Conservation (phyloP, 1,140 invertebrate genomes). For the Leptinotarsa undecemlineata region DNA sequence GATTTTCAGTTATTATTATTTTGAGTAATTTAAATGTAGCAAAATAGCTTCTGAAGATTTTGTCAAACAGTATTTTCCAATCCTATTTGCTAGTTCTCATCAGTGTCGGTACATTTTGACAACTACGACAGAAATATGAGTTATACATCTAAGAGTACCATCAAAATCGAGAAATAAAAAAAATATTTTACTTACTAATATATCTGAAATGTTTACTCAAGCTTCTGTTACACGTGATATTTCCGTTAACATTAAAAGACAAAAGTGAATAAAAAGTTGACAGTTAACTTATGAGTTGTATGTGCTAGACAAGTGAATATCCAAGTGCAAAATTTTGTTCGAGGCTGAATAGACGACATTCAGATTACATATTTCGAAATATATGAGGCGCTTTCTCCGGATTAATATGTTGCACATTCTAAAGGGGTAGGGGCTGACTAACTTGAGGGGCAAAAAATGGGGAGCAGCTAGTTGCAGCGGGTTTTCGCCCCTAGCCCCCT, state of each 20-base stretch:
- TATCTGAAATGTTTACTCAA: neutral
- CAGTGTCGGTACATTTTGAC: too few relatives aligned
- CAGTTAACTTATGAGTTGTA: neutral
- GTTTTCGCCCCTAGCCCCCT: slow-evolving; percentile 56
- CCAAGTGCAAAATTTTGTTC: neutral
- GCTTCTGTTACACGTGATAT: neutral
- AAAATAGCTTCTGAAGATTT: too few relatives aligned
- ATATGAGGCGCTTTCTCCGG: neutral
- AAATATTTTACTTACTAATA: neutral
- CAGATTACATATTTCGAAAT: neutral
- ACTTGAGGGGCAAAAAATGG: slow-evolving; percentile 31
- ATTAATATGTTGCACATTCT: slow-evolving; percentile 1
- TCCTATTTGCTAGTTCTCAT: too few relatives aligned
- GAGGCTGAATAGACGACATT: neutral
- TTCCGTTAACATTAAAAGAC: neutral
- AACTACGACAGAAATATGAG: too few relatives aligned
- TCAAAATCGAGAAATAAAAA: neutral
- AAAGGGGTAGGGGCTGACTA: slow-evolving; percentile 33
- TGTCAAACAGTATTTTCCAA: too few relatives aligned
- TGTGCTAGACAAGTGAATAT: neutral
- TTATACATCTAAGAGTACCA: neutral
- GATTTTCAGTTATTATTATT: too few relatives aligned
- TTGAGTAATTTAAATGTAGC: too few relatives aligned
- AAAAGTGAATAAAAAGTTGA: neutral
- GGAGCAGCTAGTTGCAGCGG: slow-evolving; percentile 50